Evolutionary conservation across 2,797 vertebrate genomes (phyloP).

Genomic region (Sebastes cheni): DNA sequence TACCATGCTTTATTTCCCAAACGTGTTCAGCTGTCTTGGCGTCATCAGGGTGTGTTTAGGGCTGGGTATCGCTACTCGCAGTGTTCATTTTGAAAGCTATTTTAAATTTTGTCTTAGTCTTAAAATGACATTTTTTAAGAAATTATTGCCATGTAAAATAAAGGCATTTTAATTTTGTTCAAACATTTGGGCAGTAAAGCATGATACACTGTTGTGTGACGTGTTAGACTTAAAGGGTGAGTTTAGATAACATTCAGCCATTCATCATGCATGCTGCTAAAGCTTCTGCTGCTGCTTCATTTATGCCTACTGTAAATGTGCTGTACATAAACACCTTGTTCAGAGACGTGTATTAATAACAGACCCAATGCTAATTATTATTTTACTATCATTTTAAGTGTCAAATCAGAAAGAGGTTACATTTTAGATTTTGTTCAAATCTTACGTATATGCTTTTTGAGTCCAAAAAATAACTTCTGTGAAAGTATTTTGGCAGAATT

Average conservation of each 20-base stretch:
- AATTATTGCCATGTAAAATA: no score
- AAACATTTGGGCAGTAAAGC: not conserved
- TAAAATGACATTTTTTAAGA: no score
- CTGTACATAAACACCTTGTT: not conserved
- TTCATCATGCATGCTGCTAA: conserved; percentile 29
- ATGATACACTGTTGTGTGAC: not conserved
- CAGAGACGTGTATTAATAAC: not conserved
- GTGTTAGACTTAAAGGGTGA: not conserved
- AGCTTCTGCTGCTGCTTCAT: conserved; percentile 42
- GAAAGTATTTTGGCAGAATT: not conserved
- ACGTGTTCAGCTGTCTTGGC: not conserved
- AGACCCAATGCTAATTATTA: not conserved
- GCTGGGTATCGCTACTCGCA: no score
- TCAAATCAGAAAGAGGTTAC: not conserved
- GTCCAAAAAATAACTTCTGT: not conserved
- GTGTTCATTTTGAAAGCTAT: no score
- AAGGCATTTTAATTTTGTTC: no score
- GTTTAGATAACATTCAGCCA: not conserved
- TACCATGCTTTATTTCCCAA: not conserved
- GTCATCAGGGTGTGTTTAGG: no score
- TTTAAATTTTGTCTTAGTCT: no score
- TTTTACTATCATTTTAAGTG: not conserved
- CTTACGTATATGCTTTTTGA: not conserved
- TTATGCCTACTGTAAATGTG: not conserved
- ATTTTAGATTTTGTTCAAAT: not conserved